phyloP scores from a whole-genome alignment of 2,113 vertebrate species.

The Peromyscus californicus region DNA sequence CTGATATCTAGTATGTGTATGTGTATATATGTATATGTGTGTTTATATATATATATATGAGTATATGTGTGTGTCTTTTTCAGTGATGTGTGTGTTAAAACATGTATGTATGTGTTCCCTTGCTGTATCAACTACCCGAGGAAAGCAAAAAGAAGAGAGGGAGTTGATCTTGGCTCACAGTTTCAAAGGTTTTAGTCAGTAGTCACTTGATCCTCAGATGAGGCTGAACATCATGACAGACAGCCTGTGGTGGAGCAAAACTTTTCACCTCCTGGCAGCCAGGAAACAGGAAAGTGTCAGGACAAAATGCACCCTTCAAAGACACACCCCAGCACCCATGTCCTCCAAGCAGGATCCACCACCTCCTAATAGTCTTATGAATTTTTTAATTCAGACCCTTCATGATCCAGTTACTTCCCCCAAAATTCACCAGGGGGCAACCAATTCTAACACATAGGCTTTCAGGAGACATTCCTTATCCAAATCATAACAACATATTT shows the following conservation, averaged over 20 bases:
- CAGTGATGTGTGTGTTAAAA: background rate
- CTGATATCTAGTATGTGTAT: background rate
- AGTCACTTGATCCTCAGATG: background rate
- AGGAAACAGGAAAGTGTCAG: background rate
- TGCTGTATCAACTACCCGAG: background rate
- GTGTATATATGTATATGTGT: background rate
- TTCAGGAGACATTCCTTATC: background rate
- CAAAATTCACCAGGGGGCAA: background rate
- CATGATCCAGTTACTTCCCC: background rate
- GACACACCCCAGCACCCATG: background rate
- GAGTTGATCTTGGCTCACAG: too few species aligned
- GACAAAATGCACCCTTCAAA: background rate
- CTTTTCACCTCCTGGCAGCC: background rate
- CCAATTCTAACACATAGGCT: background rate
- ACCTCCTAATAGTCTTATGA: background rate
- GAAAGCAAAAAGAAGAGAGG: background rate
- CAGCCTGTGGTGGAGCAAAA: background rate
- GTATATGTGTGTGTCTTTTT: background rate
- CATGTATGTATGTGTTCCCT: background rate
- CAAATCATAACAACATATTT: slow-evolving; percentile 3
- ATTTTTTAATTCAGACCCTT: background rate
- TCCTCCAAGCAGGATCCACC: background rate
- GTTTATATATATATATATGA: background rate
- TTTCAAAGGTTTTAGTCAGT: background rate
- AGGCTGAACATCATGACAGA: background rate